Evolutionary conservation across 2,113 vertebrate species (phyloP), one percentile per base, ranked within the genome.

Genomic region (Microtus oregoni): DNA sequence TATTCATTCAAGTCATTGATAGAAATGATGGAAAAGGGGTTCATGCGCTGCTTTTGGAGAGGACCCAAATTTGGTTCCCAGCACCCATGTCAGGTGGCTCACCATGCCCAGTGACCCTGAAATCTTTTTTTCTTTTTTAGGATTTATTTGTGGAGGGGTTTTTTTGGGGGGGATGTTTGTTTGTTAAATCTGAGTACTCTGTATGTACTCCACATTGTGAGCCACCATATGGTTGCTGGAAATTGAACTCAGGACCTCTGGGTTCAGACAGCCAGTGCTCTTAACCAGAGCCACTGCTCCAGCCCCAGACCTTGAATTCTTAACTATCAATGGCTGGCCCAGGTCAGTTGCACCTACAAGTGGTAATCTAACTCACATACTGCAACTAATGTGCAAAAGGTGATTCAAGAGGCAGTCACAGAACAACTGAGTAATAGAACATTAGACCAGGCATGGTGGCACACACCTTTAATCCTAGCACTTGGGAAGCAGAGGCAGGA

Each of bases 1-100:
- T 95, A 70, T 95, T 95, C 94, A 93, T 67, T 86, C 92, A 94
- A 41, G 85, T 90, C 44, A 67, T 82, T 82, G 44, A 92, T 2
- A 65, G 79, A 88, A 94, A 95, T 86, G 50, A 88, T 96, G 58
- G 96, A 79, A 79, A 82, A 8, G n/a, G 47, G 72, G 44, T 50
- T 20, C 30, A n/a, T 8, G 32, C 44, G 1, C 47, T 55, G 50
- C 20, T 58, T 52, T 52, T 81, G n/a, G 32, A 38, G 52, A 58
- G 52, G 52, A 81, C 20, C 78, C 32, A 4, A n/a, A 22, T 58
- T 58, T 58, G 19, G n/a, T 73, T 73, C 72, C 72, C n/a, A 38
- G n/a, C 72, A 73, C 41, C 41, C 41, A 76, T 47, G 75, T 47
- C 24, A 44, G 24, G 81, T 83, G 81, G 35, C 81, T 83, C 38